phyloP scores from a whole-genome alignment of 2,113 vertebrate species.

The Heterotis niloticus region DNA sequence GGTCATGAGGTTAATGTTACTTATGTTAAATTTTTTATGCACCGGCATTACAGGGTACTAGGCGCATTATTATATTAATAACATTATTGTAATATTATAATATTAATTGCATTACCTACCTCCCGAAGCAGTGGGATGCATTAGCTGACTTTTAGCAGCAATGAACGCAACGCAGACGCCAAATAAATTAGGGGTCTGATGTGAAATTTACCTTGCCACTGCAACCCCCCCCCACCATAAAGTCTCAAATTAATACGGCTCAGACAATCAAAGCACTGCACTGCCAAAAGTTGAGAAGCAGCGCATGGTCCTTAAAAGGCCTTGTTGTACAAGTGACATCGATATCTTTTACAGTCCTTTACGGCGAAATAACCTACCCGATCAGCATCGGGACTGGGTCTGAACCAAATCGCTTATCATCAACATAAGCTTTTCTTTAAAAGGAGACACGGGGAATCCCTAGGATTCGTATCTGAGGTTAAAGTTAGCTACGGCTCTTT shows the following conservation, averaged over 20 bases:
- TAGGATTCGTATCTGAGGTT: background rate
- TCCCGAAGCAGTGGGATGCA: background rate
- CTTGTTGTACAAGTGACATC: background rate
- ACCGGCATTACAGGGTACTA: background rate
- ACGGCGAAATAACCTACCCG: background rate
- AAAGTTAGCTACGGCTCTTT: background rate
- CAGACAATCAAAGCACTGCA: no score
- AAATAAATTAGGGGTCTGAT: background rate
- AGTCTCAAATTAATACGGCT: no score
- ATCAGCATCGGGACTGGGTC: background rate
- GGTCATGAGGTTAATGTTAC: no score
- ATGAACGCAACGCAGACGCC: background rate
- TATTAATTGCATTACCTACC: no score
- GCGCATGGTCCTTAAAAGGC: conserved; percentile 4
- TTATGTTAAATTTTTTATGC: background rate
- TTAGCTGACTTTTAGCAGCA: background rate
- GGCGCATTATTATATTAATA: no score
- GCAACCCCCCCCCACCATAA: background rate
- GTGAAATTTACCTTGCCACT: background rate
- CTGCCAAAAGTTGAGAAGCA: background rate
- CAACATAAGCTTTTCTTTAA: background rate
- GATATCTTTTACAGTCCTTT: background rate
- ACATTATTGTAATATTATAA: no score
- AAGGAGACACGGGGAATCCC: background rate
- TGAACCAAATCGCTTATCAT: background rate